Conservation (phyloP, 2,113 vertebrate species). For the Mugil cephalus region DNA sequence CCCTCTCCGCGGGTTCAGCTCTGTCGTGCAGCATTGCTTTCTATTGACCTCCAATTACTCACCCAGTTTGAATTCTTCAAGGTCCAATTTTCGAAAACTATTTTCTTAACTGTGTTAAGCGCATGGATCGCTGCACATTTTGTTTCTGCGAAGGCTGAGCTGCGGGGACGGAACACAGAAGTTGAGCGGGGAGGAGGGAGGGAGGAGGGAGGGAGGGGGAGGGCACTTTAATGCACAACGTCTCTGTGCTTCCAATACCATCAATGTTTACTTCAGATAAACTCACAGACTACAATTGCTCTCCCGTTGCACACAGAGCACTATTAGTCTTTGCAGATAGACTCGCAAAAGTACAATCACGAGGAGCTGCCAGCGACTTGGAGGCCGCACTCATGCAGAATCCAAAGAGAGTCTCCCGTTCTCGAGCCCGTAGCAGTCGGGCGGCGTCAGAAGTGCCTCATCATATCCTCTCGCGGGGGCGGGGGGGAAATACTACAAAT, state of each 20-base stretch:
- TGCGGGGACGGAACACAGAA: conserved; percentile 39
- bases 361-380: conserved; percentile 62
- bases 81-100: conserved; percentile 75
- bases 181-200: conserved; percentile 14
- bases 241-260: conserved; percentile 60
- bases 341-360: conserved; percentile 68
- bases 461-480: conserved; percentile 67
- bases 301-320: conserved; percentile 15
- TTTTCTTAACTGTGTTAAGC: conserved; percentile 71
- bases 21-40: conserved; percentile 75
- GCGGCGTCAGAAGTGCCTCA: conserved; percentile 65
- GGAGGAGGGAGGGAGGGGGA: neutral
- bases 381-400: conserved; percentile 59
- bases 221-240: conserved; percentile 45
- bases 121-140: conserved; percentile 68
- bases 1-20: conserved; percentile 61
- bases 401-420: conserved; percentile 57
- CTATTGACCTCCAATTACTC: conserved; percentile 81
- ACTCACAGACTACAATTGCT: conserved; percentile 63
- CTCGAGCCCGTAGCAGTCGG: conserved; percentile 32
- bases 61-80: conserved; percentile 76
- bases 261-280: conserved; percentile 72
- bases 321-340: conserved; percentile 64
- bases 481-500: conserved; percentile 71
- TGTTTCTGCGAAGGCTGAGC: conserved; percentile 55